Evolutionary conservation across 2,797 vertebrate species (phyloP), one percentile per base, ranked within the genome.

Genomic region (Gila robusta): DNA sequence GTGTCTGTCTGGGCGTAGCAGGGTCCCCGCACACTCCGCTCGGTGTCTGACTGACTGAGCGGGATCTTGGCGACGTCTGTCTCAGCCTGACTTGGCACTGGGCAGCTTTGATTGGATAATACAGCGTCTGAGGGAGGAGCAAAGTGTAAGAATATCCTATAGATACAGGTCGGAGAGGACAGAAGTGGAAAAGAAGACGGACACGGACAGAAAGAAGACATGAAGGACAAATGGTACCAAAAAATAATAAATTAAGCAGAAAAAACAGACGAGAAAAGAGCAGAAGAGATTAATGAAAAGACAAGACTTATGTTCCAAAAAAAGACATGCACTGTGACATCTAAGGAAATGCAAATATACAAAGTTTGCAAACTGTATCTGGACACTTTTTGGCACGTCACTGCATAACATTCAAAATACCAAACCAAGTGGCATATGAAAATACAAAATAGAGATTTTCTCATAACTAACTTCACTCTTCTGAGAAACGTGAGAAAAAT

Each of bases 51-150:
- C 81, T 93, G 95, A 87, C 94, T 93, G 0, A 95, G 95, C 76
- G 95, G 95, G 11, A 93, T 95, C 91, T 96, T 95, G 0, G 79
- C 91, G 1, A 92, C 92, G 89, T 96, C 95, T 0, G 93, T 94
- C 87, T 97, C 97, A 72, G 95, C 93, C 74, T 94, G 97, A 90
- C 93, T 76, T 21, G 93, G 95, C 59, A 26, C 83, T 88, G 81
- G 85, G 21, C 72, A 76, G 62, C 83, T 66, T 47, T 87, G 92
- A 90, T 79, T 88, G 93, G 90, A 91, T 3, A 85, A 85, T 83
- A 87, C 47, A 69, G 83, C 64, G 85, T 95, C 95, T 96, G 92
- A 92, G 88, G 91, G 93, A 94, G 94, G 93, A 95, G 93, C 88
- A 95, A 89, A 95, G 70, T 91, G 89, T 95, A 90, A 95, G 92